Evolutionary conservation across 2,888 invertebrate species (phyloP), one percentile per base, ranked within the genome.

Genomic region (Chrysolina haemoptera): DNA sequence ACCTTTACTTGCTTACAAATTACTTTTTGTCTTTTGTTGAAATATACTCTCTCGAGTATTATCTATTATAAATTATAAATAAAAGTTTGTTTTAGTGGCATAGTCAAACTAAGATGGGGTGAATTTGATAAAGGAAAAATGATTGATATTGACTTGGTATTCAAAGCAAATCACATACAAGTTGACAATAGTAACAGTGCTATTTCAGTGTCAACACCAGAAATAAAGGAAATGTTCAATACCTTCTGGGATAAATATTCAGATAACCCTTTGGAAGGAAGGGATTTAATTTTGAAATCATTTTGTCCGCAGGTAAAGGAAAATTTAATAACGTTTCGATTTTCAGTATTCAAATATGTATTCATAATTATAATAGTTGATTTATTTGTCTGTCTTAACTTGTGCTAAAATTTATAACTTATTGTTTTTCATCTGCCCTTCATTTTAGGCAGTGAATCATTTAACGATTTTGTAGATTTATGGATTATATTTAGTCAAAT

Each of bases 401-500:
- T 27, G 1, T 27, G 27, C 27, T 3, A 27, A 27, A 27, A 27
- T 1, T 3, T 27, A 27, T 27, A 3, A 27, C 27, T 5, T 27
- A 27, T 3, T 27, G 5, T 27, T 27, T 27, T 27, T 27, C 27
- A 27, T 35, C 8, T 0, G 8, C 3, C 0, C 1, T 0, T n/a
- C 16, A n/a, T 48, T 48, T 2, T 16, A 8, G 16, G n/a, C 6
- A 16, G 9, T 16, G 16, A 0, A 53, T 11, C 5, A 12, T 12
- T 16, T 53, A 1, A 53, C 20, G 11, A 10, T 53, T 76, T 82
- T 85, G 89, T 89, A 95, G 93, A 92, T 97, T 2, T 96, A 94
- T 87, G 97, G 97, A n/a, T 90, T 97, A 83, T 95, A 96, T 86
- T 89, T 94, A 69, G 94, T 96, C 0, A 97, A 98, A 89, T 88